These are phyloP conservation scores for Petroica traversi DNA, from an alignment of 2,113 vertebrate genomes.

Conservation along the genomic window DNA sequence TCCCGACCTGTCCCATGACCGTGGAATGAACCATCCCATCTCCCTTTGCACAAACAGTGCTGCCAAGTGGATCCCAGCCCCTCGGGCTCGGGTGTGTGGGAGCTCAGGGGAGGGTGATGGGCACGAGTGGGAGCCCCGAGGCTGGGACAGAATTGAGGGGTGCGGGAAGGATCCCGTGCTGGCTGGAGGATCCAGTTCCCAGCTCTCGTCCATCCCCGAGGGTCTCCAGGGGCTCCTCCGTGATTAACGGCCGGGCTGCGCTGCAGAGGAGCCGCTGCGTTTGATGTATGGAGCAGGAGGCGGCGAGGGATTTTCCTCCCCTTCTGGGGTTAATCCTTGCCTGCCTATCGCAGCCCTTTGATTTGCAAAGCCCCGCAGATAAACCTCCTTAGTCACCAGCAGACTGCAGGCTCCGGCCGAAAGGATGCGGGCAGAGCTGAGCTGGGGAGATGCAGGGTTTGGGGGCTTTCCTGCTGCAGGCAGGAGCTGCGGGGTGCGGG, in stretches of 20 bases:
- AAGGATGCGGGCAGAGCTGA: not conserved
- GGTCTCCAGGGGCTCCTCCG: not conserved
- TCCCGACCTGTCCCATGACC: rapidly evolving
- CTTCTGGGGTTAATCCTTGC: constrained; percentile 68
- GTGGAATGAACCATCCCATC: rapidly evolving
- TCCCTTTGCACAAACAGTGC: rapidly evolving
- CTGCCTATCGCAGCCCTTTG: constrained; percentile 72
- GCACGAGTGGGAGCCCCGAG: not conserved
- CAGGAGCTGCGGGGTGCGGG: rapidly evolving
- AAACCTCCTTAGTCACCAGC: constrained; percentile 49
- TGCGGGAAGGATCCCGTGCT: not conserved
- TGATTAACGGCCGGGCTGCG: not conserved
- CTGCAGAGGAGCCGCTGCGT: not conserved
- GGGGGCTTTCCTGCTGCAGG: not conserved
- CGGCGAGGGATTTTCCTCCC: constrained; percentile 54
- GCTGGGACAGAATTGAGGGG: not conserved
- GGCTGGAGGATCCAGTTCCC: not conserved
- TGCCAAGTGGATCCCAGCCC: not conserved
- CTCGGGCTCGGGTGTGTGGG: rapidly evolving
- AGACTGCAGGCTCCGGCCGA: constrained; percentile 7
- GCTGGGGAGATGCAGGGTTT: not conserved
- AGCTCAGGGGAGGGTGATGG: not conserved
- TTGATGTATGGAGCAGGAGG: constrained; percentile 59
- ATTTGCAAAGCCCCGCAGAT: constrained; percentile 75
- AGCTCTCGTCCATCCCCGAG: not conserved